These are phyloP conservation scores for Ramphastos sulfuratus DNA, from an alignment of 2,113 vertebrate genomes.

Conservation along the genomic window DNA sequence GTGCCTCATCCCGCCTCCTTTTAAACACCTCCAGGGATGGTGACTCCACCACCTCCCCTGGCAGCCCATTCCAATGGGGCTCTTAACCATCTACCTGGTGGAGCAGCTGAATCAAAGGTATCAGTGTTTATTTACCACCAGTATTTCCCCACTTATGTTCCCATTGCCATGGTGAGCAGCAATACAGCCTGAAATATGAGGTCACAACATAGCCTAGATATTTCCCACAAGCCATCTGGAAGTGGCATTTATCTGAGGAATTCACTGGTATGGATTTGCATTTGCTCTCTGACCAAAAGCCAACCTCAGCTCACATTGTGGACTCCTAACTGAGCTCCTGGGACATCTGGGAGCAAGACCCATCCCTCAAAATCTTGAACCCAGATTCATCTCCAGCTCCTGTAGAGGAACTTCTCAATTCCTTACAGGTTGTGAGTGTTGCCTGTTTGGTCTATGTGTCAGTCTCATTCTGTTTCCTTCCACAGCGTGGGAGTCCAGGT, in stretches of 20 bases:
- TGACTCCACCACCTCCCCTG: no score
- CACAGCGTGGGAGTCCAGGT: not conserved
- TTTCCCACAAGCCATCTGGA: constrained; percentile 32
- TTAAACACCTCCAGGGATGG: no score
- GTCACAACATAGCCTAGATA: constrained; percentile 10
- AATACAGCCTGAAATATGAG: constrained; percentile 25
- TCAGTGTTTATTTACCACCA: not conserved
- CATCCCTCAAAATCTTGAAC: not conserved
- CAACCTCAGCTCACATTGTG: not conserved
- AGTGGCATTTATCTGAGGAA: not conserved
- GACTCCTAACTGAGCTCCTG: not conserved
- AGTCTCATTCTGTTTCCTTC: not conserved
- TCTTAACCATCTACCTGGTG: not conserved
- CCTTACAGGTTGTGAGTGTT: not conserved
- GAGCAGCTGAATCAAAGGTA: not conserved
- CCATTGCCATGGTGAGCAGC: constrained; percentile 9
- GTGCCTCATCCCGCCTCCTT: no score
- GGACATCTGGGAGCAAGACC: not conserved
- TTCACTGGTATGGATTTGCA: not conserved
- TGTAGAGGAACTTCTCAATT: not conserved
- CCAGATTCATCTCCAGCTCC: not conserved
- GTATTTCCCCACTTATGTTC: not conserved
- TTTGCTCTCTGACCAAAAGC: not conserved
- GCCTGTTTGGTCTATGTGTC: not conserved
- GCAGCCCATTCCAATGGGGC: no score